Percentiles rank a stretch among this genome's conserved stretches.
These are phyloP conservation scores for Oncorhynchus gorbuscha DNA, from an alignment of 2,113 vertebrate genomes.

Conservation along the genomic window DNA sequence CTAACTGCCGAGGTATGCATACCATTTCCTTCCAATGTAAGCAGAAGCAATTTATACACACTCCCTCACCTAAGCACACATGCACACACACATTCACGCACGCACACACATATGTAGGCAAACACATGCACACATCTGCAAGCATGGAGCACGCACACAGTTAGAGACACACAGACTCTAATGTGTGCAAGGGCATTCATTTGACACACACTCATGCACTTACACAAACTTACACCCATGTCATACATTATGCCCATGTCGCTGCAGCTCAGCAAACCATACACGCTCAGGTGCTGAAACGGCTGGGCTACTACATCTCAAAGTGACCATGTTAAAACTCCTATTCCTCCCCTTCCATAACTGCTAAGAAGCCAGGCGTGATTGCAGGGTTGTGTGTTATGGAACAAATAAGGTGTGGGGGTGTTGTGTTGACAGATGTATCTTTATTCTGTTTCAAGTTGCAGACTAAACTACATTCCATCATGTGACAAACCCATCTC, in stretches of 20 bases:
- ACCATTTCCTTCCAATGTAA: constrained; percentile 71
- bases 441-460: not conserved
- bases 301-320: not conserved
- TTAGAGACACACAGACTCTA: not conserved
- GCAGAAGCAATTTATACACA: constrained; percentile 38
- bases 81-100: not conserved
- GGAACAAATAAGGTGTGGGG: too few relatives aligned
- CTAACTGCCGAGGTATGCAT: constrained; percentile 56
- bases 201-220: not conserved
- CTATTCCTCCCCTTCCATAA: too few relatives aligned
- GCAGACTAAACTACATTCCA: not conserved
- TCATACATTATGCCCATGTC: too few relatives aligned
- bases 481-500: not conserved
- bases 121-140: not conserved
- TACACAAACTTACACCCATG: not conserved
- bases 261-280: too few relatives aligned
- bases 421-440: too few relatives aligned
- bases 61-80: not conserved
- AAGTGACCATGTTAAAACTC: not conserved
- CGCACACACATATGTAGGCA: not conserved
- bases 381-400: too few relatives aligned
- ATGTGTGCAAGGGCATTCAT: not conserved
- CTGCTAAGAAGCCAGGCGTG: too few relatives aligned
- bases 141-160: not conserved
- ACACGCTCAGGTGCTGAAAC: not conserved